phyloP scores from a whole-genome alignment of 2,888 invertebrate genomes.

The Mythimna albipuncta region DNA sequence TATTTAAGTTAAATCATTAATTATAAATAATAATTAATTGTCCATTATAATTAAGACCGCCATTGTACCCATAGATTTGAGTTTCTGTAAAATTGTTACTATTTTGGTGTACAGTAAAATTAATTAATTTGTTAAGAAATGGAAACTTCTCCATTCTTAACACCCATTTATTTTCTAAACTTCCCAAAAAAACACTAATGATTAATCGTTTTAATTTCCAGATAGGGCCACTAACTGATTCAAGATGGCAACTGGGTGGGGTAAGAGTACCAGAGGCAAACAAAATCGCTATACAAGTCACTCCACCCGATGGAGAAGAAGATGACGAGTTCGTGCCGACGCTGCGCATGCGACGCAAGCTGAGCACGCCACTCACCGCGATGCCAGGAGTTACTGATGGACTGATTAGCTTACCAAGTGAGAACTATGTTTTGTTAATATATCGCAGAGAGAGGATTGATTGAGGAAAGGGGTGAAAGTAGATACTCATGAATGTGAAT shows the following conservation, averaged over 20 bases:
- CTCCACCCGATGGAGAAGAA: slow-evolving; percentile 86
- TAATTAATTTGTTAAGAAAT: too few species aligned
- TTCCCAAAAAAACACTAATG: slow-evolving; percentile 5
- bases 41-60: too few species aligned
- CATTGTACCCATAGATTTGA: too few species aligned
- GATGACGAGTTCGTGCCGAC: slow-evolving; percentile 83
- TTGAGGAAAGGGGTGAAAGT: too few species aligned
- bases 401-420: slow-evolving; percentile 72
- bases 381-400: slow-evolving; percentile 78
- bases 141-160: too few species aligned
- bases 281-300: slow-evolving; percentile 87
- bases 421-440: slow-evolving; percentile 18
- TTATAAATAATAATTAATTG: too few species aligned
- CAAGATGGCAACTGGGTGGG: slow-evolving; percentile 80
- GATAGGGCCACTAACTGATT: slow-evolving; percentile 85
- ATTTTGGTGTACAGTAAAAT: too few species aligned
- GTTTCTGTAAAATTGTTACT: too few species aligned
- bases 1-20: too few species aligned
- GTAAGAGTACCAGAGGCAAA: slow-evolving; percentile 73
- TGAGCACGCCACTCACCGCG: slow-evolving; percentile 84
- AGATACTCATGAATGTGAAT: too few species aligned
- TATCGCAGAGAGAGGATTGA: too few species aligned
- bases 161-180: too few species aligned
- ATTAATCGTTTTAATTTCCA: slow-evolving; percentile 62
- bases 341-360: slow-evolving; percentile 82